Evolutionary conservation across 2,888 invertebrate species (phyloP).

Genomic region (Cheilosia scutellata): DNA sequence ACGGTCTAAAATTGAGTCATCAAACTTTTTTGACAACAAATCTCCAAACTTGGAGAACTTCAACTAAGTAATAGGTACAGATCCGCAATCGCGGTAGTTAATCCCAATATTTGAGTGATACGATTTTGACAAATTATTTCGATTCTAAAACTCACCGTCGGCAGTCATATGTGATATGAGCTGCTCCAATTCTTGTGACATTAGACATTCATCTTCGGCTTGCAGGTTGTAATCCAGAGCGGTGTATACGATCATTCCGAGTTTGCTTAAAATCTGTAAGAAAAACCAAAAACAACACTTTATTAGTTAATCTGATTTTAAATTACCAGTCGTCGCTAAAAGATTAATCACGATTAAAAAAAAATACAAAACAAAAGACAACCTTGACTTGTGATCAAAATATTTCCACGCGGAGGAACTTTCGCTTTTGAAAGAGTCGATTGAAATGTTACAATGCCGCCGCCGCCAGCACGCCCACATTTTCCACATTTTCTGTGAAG

Average conservation of each 20-base stretch:
- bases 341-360: conserved; percentile 32
- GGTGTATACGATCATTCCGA: conserved; percentile 94
- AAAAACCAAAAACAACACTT: conserved; percentile 72
- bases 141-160: conserved; percentile 84
- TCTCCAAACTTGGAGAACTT: too few relatives aligned
- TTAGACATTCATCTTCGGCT: conserved; percentile 93
- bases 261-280: conserved; percentile 90
- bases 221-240: conserved; percentile 95
- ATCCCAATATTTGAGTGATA: too few relatives aligned
- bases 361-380: conserved; percentile 47
- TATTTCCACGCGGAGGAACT: conserved; percentile 64
- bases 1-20: too few relatives aligned
- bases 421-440: conserved; percentile 60
- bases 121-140: too few relatives aligned
- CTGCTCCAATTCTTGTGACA: conserved; percentile 93
- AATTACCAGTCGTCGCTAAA: conserved; percentile 32
- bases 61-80: too few relatives aligned
- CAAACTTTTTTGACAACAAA: too few relatives aligned
- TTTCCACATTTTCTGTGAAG: conserved; percentile 68
- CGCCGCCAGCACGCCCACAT: conserved; percentile 66
- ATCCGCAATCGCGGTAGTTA: too few relatives aligned
- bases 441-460: conserved; percentile 41
- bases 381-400: conserved; percentile 72
- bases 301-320: conserved; percentile 51
- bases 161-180: conserved; percentile 94